A percentile compares a stretch with the other conserved stretches of the same genome.
These are phyloP conservation scores for Oreochromis tanganicae DNA, from an alignment of 2,113 vertebrate species.

Conservation along the genomic window DNA sequence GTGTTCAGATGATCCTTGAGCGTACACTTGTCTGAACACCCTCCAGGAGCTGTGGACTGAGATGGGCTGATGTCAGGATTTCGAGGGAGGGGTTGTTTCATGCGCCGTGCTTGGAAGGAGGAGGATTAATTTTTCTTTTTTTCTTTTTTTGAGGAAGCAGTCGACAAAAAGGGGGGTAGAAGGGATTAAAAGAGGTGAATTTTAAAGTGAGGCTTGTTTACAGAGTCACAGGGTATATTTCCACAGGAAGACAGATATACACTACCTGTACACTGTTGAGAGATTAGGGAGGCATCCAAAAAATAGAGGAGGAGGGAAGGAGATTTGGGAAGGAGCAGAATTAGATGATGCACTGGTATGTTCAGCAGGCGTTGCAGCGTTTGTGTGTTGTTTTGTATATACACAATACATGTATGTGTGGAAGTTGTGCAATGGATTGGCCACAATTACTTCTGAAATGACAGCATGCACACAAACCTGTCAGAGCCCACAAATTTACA, in stretches of 20 bases:
- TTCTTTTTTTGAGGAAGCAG: conserved; percentile 5
- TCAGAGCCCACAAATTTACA: neutral
- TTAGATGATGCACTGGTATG: neutral
- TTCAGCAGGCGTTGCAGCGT: neutral
- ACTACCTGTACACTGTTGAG: conserved; percentile 41
- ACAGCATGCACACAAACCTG: conserved; percentile 5
- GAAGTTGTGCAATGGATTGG: neutral
- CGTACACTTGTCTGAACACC: conserved; percentile 41
- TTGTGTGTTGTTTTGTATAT: neutral
- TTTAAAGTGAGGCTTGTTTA: conserved; percentile 65
- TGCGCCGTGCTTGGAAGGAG: conserved; percentile 11
- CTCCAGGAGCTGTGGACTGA: conserved; percentile 47
- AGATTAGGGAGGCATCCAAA: conserved; percentile 45
- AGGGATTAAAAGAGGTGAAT: conserved; percentile 62
- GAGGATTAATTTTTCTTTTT: conserved; percentile 41
- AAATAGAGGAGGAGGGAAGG: neutral
- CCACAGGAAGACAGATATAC: conserved; percentile 53
- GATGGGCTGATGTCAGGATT: conserved; percentile 61
- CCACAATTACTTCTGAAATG: conserved; percentile 26
- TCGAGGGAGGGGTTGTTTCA: conserved; percentile 30
- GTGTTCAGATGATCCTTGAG: conserved; percentile 45
- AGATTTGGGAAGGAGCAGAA: neutral
- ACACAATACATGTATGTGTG: neutral
- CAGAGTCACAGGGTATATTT: conserved; percentile 51
- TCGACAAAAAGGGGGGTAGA: conserved; percentile 9